Percentiles rank a stretch among this genome's conserved stretches.
phyloP scores from a whole-genome alignment of 1,140 invertebrate species.

The Drosophila rhopaloa region DNA sequence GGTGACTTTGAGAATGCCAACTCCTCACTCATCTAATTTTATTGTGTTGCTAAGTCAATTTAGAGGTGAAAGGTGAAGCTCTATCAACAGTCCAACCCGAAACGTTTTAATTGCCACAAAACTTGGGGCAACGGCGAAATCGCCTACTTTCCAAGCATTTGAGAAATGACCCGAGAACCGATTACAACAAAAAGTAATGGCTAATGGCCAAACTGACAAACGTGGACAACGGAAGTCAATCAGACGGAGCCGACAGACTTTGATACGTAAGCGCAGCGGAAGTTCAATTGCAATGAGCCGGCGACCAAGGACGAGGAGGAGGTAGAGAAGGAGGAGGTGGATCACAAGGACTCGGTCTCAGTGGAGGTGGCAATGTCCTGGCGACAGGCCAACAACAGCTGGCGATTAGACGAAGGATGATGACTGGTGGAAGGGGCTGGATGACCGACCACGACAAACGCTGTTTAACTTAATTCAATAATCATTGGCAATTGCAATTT shows the following conservation, averaged over 20 bases:
- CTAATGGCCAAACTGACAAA: conserved; percentile 79
- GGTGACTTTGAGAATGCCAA: not conserved
- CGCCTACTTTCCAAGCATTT: conserved; percentile 13
- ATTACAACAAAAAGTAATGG: conserved; percentile 65
- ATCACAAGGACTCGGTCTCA: not conserved
- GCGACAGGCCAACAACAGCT: conserved; percentile 70
- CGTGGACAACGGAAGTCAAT: conserved; percentile 81
- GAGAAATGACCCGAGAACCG: conserved; percentile 43
- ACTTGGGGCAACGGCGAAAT: not conserved
- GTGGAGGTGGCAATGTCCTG: conserved; percentile 38
- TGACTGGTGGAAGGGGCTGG: conserved; percentile 3
- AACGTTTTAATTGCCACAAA: conserved; percentile 46
- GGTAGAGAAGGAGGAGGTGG: not conserved
- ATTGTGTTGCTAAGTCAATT: conserved; percentile 29
- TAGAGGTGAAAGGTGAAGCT: conserved; percentile 17
- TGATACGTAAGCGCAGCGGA: conserved; percentile 81
- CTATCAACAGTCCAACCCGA: conserved; percentile 18
- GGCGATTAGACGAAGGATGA: conserved; percentile 56
- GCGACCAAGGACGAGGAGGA: conserved; percentile 29
- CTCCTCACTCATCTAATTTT: not conserved
- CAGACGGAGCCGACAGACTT: conserved; percentile 75
- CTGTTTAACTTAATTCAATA: conserved; percentile 84
- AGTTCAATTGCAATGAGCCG: conserved; percentile 75
- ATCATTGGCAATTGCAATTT: conserved; percentile 84
- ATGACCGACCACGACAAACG: conserved; percentile 68